Evolutionary conservation across 2,888 invertebrate genomes (phyloP), one percentile per base, ranked within the genome.

Genomic region (Drosophila birchii): DNA sequence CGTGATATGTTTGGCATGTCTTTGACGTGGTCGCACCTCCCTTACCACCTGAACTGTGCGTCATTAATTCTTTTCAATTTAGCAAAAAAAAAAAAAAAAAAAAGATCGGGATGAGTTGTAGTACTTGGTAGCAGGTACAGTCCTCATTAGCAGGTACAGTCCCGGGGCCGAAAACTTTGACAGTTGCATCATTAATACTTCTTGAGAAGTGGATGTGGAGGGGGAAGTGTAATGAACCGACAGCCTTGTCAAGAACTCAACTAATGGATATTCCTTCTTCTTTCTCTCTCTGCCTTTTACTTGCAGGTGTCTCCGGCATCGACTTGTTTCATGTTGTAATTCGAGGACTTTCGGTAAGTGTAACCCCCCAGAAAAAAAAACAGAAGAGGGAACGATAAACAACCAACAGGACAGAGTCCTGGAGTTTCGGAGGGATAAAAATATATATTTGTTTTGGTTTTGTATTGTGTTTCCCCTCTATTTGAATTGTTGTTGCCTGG

Each of bases 301-400:
- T 80, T 82, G 16, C 88, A 86, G 86, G 87, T 86, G 84, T 84
- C 80, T 67, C 71, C 81, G 67, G 71, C 78, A 76, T 76, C 78
- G 85, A 78, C 75, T 76, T 83, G 72, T 88, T 88, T 84, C 75
- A 88, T 86, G 88, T 88, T 86, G 86, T 88, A 86, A 86, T 77
- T 80, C 80, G 79, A 70, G 76, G 75, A 81, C 75, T 80, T 86
- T 81, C 67, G 88, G 86, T 86, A 80, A 86, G 88, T 81, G 55
- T 57, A 43, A 43, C 14, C 34, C 14, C 38, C 43, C 11, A 16
- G 23, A 26, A 56, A n/a, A 12, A 29, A 29, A 20, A 41, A 54
- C 12, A 55, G 12, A 32, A 39, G 49, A 38, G 51, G 51, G 38
- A 39, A 32, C 39, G 8, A 44, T 20, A 54, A 20, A 9, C 39